Conservation (phyloP, 2,888 invertebrate species). For the Antitype chi region DNA sequence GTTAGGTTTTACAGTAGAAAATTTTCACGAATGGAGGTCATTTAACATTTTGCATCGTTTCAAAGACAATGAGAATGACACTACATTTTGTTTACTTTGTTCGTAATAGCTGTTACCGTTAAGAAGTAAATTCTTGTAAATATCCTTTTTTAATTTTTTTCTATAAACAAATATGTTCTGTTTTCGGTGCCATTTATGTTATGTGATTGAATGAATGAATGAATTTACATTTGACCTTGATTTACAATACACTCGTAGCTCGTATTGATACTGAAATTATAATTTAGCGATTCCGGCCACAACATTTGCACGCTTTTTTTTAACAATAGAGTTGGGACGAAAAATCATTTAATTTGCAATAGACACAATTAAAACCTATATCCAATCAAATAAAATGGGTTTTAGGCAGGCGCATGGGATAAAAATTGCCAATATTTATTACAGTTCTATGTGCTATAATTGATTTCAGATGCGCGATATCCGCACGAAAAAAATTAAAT, state of each 20-base stretch:
- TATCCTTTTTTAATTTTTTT: background rate
- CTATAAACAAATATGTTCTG: background rate
- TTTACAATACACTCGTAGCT: background rate
- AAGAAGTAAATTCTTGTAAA: conserved; percentile 1
- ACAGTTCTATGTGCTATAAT: conserved; percentile 18
- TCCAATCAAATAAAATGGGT: conserved; percentile 16
- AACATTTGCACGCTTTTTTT: background rate
- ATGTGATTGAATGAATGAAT: background rate
- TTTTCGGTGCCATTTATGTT: background rate
- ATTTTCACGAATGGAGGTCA: conserved; percentile 21
- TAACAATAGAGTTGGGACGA: background rate
- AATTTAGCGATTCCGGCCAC: background rate
- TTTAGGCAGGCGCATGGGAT: background rate
- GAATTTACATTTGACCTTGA: background rate
- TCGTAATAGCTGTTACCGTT: conserved; percentile 30
- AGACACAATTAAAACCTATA: conserved; percentile 7
- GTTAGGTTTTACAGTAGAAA: conserved; percentile 1
- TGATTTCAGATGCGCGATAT: conserved; percentile 24
- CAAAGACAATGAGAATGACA: conserved; percentile 12
- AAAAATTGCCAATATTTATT: conserved; percentile 46
- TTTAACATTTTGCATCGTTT: conserved; percentile 18
- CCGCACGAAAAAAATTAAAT: conserved; percentile 35
- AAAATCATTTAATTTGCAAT: conserved; percentile 1
- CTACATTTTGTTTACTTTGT: conserved; percentile 23
- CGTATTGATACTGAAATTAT: background rate